Conservation (phyloP, 1,140 invertebrate species). For the Oedothorax gibbosus region DNA sequence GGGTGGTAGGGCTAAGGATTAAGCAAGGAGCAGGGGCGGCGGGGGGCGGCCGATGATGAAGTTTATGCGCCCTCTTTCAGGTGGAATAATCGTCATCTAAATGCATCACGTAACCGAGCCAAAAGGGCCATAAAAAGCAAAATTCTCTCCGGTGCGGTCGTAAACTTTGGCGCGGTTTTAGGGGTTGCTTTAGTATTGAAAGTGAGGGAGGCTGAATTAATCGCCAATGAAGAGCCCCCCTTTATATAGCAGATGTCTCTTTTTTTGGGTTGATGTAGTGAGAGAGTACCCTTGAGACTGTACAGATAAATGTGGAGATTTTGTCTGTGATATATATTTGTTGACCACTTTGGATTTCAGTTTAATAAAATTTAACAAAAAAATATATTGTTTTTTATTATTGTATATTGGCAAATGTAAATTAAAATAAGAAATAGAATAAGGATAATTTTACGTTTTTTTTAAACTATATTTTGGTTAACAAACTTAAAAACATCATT, state of each 20-base stretch:
- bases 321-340: neutral
- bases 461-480: too few species aligned
- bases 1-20: slow-evolving; percentile 27
- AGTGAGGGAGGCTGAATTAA: slow-evolving; percentile 30
- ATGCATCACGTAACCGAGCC: slow-evolving; percentile 48
- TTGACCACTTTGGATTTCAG: too few species aligned
- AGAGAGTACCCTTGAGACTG: neutral
- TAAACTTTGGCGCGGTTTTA: slow-evolving; percentile 36
- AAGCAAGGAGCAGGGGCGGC: slow-evolving; percentile 37
- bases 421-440: too few species aligned
- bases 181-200: slow-evolving; percentile 43
- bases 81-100: slow-evolving; percentile 58
- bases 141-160: slow-evolving; percentile 34
- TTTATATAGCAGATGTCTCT: slow-evolving; percentile 13
- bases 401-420: too few species aligned
- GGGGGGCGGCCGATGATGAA: slow-evolving; percentile 37
- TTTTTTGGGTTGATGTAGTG: neutral
- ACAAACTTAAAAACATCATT: too few species aligned
- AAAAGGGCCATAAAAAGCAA: slow-evolving; percentile 49
- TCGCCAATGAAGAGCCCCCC: slow-evolving; percentile 24
- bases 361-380: too few species aligned
- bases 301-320: neutral
- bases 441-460: too few species aligned
- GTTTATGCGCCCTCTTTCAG: slow-evolving; percentile 51
- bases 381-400: too few species aligned